Evolutionary conservation across 35 echinoderm and acorn worm species (phyloP).

Genomic region (Lytechinus pictus): DNA sequence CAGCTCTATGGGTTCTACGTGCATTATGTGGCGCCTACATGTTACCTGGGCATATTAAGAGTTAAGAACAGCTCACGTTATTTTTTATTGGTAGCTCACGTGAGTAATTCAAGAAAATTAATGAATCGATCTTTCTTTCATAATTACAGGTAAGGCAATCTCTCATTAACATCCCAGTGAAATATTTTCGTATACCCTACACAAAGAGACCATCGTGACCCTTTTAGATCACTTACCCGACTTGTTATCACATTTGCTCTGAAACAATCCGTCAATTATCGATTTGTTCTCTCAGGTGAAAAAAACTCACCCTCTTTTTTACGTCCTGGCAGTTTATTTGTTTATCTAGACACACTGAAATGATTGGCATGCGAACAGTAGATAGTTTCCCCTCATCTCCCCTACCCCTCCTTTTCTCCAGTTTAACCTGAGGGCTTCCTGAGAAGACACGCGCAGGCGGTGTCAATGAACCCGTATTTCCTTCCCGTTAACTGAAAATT

Average conservation of each 20-base stretch:
- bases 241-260: neutral
- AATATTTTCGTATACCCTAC: neutral
- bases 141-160: neutral
- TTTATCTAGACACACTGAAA: neutral
- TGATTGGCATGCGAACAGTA: neutral
- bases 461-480: neutral
- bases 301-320: neutral
- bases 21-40: no score
- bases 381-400: no score
- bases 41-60: no score
- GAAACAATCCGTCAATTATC: slow-evolving; percentile 2
- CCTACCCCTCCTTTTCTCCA: neutral
- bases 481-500: neutral
- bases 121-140: neutral
- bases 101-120: neutral
- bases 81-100: no score
- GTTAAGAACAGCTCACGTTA: no score
- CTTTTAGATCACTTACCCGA: neutral
- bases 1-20: no score
- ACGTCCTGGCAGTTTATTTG: neutral
- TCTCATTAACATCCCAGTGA: neutral
- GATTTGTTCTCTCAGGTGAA: neutral
- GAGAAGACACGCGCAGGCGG: neutral
- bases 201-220: neutral
- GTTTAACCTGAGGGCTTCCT: neutral